A percentile compares a stretch with the other conserved stretches of the same genome.
Evolutionary conservation across 2,113 vertebrate genomes (phyloP).

Genomic region (Percina caprodes): DNA sequence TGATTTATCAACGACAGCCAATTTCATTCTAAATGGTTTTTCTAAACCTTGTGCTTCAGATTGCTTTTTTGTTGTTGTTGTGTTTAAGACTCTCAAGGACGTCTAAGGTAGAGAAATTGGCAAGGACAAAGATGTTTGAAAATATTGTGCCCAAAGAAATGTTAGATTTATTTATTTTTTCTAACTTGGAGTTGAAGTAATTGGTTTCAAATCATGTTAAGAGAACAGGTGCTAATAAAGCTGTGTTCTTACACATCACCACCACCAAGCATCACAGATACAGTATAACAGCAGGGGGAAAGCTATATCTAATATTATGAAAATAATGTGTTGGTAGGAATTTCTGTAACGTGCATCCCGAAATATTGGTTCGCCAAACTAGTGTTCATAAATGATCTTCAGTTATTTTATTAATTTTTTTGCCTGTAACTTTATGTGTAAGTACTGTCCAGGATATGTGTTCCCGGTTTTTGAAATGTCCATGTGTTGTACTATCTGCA

Average conservation of each 20-base stretch:
- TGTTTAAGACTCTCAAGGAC: neutral
- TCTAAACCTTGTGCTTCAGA: neutral
- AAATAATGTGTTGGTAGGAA: neutral
- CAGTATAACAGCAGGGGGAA: neutral
- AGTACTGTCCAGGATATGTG: neutral
- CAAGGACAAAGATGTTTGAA: slow-evolving; percentile 1
- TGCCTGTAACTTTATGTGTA: neutral
- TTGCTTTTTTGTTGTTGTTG: neutral
- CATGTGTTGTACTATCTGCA: slow-evolving; percentile 14
- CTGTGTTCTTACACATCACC: neutral
- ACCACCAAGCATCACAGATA: neutral
- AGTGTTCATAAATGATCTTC: neutral
- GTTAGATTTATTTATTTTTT: neutral
- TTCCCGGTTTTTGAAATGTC: slow-evolving; percentile 1
- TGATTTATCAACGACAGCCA: neutral
- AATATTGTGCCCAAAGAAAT: neutral
- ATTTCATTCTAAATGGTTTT: neutral
- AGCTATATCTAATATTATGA: too few species aligned
- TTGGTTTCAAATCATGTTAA: neutral
- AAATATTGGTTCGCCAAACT: neutral
- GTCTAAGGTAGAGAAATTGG: neutral
- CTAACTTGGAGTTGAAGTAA: neutral
- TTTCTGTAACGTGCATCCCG: neutral
- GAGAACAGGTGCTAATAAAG: neutral
- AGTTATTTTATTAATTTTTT: neutral